Base-by-base conservation (phyloP, 2,888 invertebrate species). In the Caenorhabditis wallacei region DNA sequence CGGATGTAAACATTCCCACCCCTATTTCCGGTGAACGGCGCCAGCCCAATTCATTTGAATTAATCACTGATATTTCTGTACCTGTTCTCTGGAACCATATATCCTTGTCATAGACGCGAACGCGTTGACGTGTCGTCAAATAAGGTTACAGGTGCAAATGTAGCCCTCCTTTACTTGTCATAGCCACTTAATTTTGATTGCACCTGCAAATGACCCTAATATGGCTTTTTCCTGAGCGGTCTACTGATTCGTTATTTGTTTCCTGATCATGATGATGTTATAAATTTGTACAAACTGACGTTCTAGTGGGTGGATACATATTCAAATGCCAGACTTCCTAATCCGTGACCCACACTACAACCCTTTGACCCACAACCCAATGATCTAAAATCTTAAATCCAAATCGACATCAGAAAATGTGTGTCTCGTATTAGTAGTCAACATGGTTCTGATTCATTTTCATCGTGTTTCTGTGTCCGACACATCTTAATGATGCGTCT, bases 171-270 rank as follows among this genome's bases (percentile, higher is more conserved):
- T n/a, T n/a, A n/a, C n/a, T n/a, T 69, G 48, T 18, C 46, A 46
- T 56, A 24, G 37, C 56, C 26, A 30, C 48, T 30, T 18, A 48
- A 13, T 35, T 11, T 8, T 16, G 22, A 5, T 43, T 54, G 4
- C 70, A 70, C 70, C 70, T 70, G 70, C 57, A 24, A 64, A 64
- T 48, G 57, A 46, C 70, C 70, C 57, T 43, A 46, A 70, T 46
- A 24, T 70, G 13, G 10, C 13, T 16, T 16, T 40, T 11, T 26
- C 43, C 43, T 56, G n/a, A 56, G 40, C 46, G 56, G 57, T 56
- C 30, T 46, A 18, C 11, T 46, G 24, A 22, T 57, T 57, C 30
- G 16, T 43, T 46, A 24, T 24, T 10, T 22, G 11, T 30, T 61
- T 61, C 64, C 30, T 51, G 69, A 26, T 69, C 54, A 30, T 30